These are phyloP conservation scores for Pomatostomus ruficeps DNA, from an alignment of 2,113 vertebrate genomes.

Conservation along the genomic window DNA sequence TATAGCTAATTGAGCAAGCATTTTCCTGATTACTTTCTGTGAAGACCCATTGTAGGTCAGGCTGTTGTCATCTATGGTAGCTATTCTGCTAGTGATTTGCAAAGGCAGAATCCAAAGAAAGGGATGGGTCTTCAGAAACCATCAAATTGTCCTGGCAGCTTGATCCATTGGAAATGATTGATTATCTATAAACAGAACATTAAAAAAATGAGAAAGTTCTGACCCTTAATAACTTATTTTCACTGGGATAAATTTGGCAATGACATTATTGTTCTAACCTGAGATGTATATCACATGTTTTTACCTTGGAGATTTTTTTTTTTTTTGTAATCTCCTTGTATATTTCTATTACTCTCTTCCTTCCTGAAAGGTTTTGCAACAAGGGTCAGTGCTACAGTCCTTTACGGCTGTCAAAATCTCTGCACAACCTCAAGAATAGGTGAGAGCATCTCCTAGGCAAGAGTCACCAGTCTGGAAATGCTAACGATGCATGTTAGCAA, in stretches of 20 bases:
- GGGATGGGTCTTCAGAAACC: not conserved
- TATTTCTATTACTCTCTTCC: not conserved
- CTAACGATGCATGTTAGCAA: not conserved
- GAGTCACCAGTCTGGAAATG: not conserved
- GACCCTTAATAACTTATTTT: not conserved
- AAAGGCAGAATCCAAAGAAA: not conserved
- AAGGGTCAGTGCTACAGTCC: not conserved
- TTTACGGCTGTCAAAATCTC: not conserved
- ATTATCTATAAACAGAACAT: not conserved
- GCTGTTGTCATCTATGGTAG: not conserved
- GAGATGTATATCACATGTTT: not conserved
- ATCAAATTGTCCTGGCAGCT: not conserved
- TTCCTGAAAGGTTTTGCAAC: not conserved
- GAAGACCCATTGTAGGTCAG: not conserved
- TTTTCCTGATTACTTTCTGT: not conserved
- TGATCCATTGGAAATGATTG: not conserved
- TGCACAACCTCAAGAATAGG: not conserved
- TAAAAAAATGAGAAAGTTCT: not conserved
- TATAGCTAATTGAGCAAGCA: not conserved
- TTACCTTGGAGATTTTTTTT: not conserved
- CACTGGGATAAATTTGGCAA: not conserved
- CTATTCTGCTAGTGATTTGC: not conserved
- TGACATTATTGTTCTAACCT: not conserved
- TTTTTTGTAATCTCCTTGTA: not conserved
- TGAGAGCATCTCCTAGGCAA: not conserved